Evolutionary conservation across 1,140 invertebrate genomes (phyloP).

Genomic region (Ridgeia piscesae): DNA sequence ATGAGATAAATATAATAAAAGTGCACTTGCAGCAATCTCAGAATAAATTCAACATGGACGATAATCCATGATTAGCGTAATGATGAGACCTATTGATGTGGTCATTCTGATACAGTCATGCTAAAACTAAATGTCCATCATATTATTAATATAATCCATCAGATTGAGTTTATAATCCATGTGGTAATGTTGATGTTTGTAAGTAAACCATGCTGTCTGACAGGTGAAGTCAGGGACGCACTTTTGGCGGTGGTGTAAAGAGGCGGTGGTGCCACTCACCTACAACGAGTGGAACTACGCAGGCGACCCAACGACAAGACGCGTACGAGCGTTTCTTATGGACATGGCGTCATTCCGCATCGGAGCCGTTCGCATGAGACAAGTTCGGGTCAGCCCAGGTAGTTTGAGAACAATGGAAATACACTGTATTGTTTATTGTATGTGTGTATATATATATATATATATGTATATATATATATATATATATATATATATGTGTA

Average conservation of each 20-base stretch:
- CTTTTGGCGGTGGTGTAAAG: constrained; percentile 7
- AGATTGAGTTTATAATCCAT: neutral
- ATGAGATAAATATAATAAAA: too few species aligned
- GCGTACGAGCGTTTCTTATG: neutral
- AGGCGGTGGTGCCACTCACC: neutral
- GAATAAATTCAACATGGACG: too few species aligned
- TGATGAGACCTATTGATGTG: neutral
- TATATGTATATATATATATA: too few species aligned
- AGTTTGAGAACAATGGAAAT: neutral
- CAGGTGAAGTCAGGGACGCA: neutral
- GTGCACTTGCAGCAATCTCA: too few species aligned
- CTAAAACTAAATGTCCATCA: neutral
- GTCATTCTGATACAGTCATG: neutral
- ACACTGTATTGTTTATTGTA: too few species aligned
- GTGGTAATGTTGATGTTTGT: neutral
- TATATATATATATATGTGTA: too few species aligned
- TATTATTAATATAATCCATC: neutral
- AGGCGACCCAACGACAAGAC: neutral
- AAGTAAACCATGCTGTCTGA: neutral
- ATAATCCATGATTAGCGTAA: too few species aligned
- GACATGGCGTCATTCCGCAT: constrained; percentile 22
- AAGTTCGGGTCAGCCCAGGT: constrained; percentile 29
- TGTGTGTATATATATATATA: too few species aligned
- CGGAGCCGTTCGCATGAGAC: constrained; percentile 28
- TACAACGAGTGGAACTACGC: constrained; percentile 14